Evolutionary conservation across 2,113 vertebrate species (phyloP), one percentile per base, ranked within the genome.

Genomic region (Coturnix japonica): DNA sequence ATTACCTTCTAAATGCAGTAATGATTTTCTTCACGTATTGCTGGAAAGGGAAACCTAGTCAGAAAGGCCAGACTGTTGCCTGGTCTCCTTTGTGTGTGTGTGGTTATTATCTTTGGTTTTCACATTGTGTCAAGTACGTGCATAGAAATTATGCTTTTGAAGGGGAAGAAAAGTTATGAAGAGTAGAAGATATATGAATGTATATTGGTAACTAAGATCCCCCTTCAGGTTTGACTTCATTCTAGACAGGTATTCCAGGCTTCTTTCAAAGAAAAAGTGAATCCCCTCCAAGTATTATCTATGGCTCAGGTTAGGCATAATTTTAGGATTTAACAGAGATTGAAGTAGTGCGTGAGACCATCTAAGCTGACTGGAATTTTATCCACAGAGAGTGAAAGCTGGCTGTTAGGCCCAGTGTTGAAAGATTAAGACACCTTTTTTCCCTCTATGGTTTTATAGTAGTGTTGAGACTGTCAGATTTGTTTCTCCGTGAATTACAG

Each of bases 401-500:
- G 71, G 22, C 47, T 41, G 56, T 87, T 92, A 71, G 72, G 11
- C 51, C 89, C 56, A 65, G 81, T 72, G 16, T n/a, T 92, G 84
- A 59, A 74, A 82, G 56, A 77, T 85, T 70, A 81, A 86, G 35
- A 53, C 31, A 14, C 33, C 66, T 2, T 82, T 73, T 85, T 59
- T 95, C 47, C 53, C 44, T 75, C 69, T 44, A 81, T 71, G 69
- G 79, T 51, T 61, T 71, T 46, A 1, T 13, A 61, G 57, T 89
- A 8, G 0, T 82, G 0, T 82, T 71, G 65, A 66, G 51, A 59
- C 78, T 76, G 49, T 81, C 80, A 87, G 1, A 87, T 81, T 63
- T 47, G 41, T 91, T 89, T 87, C 66, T 65, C 66, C 87, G 87
- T 93, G 79, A 92, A 7, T 87, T 87, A 30, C 22, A 46, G 67